Evolutionary conservation across 2,888 invertebrate genomes (phyloP).

Genomic region (Eucera pruinosa): DNA sequence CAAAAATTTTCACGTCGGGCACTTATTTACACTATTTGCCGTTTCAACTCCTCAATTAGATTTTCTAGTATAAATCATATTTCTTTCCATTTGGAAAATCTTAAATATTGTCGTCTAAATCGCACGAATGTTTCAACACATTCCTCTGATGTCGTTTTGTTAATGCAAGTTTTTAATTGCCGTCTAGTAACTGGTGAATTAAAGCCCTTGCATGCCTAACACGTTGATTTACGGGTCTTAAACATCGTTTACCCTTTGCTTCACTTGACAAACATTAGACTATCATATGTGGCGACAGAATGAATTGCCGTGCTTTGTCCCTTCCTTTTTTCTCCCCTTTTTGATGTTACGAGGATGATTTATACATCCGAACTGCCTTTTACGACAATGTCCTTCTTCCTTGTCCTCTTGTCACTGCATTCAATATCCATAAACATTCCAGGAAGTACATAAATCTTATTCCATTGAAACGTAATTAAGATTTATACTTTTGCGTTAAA

Average conservation of each 20-base stretch:
- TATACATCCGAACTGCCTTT: not conserved
- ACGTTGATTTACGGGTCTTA: constrained; percentile 28
- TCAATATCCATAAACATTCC: not conserved
- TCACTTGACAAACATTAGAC: constrained; percentile 8
- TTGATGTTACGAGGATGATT: constrained; percentile 5
- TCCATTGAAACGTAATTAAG: not conserved
- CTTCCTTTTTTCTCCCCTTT: not conserved
- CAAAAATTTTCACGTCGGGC: too few relatives aligned
- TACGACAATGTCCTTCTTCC: not conserved
- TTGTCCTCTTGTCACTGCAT: not conserved
- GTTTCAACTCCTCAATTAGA: too few relatives aligned
- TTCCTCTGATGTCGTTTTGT: not conserved
- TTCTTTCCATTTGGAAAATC: not conserved
- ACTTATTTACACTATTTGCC: too few relatives aligned
- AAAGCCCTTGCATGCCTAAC: not conserved
- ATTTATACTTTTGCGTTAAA: not conserved
- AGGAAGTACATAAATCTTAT: not conserved
- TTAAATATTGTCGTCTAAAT: not conserved
- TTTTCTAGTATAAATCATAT: not conserved
- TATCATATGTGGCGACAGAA: not conserved
- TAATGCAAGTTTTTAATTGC: constrained; percentile 29
- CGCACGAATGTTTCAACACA: not conserved
- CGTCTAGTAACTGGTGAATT: not conserved
- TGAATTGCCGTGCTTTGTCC: not conserved
- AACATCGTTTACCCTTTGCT: constrained; percentile 13